Conservation (phyloP, 2,797 vertebrate species). For the Gymnoscopelus microlampas region DNA sequence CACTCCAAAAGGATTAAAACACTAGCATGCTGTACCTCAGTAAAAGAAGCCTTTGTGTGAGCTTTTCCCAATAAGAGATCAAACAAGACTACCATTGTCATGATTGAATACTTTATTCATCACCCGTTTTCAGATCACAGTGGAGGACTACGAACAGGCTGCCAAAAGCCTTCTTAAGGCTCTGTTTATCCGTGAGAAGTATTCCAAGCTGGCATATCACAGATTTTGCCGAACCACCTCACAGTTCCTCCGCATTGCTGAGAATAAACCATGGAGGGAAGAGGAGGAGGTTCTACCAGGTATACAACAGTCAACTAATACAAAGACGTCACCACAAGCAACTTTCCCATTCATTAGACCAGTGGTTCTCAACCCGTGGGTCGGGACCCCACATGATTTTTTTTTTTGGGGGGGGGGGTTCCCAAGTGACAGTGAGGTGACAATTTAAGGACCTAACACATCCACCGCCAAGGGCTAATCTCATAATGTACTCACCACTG, state of each 20-base stretch:
- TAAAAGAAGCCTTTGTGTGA: too few relatives aligned
- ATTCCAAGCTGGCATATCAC: constrained; percentile 91
- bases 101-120: not conserved
- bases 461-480: too few relatives aligned
- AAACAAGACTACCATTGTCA: not conserved
- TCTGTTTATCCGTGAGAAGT: constrained; percentile 92
- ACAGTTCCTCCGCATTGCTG: constrained; percentile 85
- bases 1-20: too few relatives aligned
- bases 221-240: constrained; percentile 89
- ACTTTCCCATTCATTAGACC: not conserved
- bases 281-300: constrained; percentile 91
- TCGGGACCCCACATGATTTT: too few relatives aligned
- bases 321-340: not conserved
- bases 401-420: too few relatives aligned
- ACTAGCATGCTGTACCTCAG: too few relatives aligned
- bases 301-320: constrained; percentile 51
- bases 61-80: too few relatives aligned
- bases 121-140: constrained; percentile 84
- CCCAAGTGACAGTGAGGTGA: too few relatives aligned
- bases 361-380: too few relatives aligned
- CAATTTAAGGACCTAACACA: too few relatives aligned
- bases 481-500: too few relatives aligned
- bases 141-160: constrained; percentile 96
- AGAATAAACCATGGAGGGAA: constrained; percentile 80
- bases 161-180: constrained; percentile 91